Conservation (phyloP, 2,797 vertebrate genomes). For the Poeciliopsis presidionis region DNA sequence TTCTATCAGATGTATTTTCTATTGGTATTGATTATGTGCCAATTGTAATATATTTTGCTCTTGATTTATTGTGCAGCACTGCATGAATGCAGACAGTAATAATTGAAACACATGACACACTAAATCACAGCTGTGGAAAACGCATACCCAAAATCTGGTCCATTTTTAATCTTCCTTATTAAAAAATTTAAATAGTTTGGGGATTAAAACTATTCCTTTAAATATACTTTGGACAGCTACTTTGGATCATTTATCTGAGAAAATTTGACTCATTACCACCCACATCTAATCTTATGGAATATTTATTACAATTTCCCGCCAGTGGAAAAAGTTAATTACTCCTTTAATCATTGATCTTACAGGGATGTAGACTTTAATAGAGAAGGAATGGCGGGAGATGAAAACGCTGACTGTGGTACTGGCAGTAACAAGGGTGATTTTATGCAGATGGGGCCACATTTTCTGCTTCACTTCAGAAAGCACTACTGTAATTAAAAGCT, state of each 20-base stretch:
- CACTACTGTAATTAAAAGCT: constrained; percentile 75
- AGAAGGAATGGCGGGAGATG: constrained; percentile 38
- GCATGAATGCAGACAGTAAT: neutral
- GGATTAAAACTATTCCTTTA: neutral
- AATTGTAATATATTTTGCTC: too few relatives aligned
- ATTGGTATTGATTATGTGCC: too few relatives aligned
- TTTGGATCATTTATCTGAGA: neutral
- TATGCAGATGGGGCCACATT: constrained; percentile 68
- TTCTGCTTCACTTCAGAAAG: constrained; percentile 71
- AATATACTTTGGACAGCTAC: neutral
- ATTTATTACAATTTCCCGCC: constrained; percentile 24
- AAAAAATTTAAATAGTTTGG: neutral
- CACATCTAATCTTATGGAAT: constrained; percentile 16
- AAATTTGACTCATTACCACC: constrained; percentile 7
- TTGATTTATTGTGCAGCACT: too few relatives aligned
- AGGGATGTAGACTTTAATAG: constrained; percentile 34
- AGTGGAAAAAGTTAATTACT: constrained; percentile 25
- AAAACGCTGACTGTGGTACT: constrained; percentile 58
- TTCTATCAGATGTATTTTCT: too few relatives aligned
- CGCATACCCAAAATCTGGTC: neutral
- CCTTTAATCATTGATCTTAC: constrained; percentile 41
- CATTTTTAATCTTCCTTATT: neutral
- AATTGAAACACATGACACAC: neutral
- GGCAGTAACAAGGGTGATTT: constrained; percentile 63
- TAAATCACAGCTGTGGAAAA: neutral